A percentile compares a stretch with the other conserved stretches of the same genome.
Evolutionary conservation across 2,113 vertebrate genomes (phyloP).

Genomic region (Pterocles burchelli): DNA sequence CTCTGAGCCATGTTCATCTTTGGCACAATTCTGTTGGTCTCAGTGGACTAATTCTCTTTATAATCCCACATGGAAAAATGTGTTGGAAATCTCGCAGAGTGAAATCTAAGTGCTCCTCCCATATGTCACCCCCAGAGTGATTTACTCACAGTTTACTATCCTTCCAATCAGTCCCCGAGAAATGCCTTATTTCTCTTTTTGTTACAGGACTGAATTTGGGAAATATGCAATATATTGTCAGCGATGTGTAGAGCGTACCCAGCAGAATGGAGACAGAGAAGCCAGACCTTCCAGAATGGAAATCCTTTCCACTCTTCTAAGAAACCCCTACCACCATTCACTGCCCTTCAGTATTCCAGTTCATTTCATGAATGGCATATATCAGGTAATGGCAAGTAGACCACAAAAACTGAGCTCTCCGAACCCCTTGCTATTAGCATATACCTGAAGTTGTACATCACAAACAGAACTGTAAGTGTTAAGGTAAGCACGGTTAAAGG

Average conservation of each 20-base stretch:
- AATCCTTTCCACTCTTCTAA: slow-evolving; percentile 94
- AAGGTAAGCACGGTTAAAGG: background rate
- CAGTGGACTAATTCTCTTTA: background rate
- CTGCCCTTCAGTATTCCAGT: slow-evolving; percentile 96
- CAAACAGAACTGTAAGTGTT: background rate
- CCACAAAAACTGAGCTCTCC: background rate
- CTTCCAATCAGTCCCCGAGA: background rate
- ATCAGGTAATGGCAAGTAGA: slow-evolving; percentile 83
- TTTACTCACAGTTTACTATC: background rate
- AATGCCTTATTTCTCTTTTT: background rate
- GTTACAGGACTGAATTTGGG: slow-evolving; percentile 91
- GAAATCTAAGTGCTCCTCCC: background rate
- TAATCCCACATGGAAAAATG: background rate
- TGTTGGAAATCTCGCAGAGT: background rate
- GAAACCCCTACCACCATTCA: slow-evolving; percentile 96
- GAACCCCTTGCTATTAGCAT: background rate
- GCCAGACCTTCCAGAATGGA: slow-evolving; percentile 95
- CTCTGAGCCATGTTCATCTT: background rate
- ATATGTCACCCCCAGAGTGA: background rate
- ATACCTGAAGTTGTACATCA: background rate
- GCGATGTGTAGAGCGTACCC: slow-evolving; percentile 91
- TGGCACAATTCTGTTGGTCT: background rate
- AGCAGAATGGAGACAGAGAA: slow-evolving; percentile 91
- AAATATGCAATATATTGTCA: slow-evolving; percentile 98
- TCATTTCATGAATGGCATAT: slow-evolving; percentile 96